These are phyloP conservation scores for Cephus runcator DNA, from an alignment of 2,888 invertebrate species.

Conservation along the genomic window DNA sequence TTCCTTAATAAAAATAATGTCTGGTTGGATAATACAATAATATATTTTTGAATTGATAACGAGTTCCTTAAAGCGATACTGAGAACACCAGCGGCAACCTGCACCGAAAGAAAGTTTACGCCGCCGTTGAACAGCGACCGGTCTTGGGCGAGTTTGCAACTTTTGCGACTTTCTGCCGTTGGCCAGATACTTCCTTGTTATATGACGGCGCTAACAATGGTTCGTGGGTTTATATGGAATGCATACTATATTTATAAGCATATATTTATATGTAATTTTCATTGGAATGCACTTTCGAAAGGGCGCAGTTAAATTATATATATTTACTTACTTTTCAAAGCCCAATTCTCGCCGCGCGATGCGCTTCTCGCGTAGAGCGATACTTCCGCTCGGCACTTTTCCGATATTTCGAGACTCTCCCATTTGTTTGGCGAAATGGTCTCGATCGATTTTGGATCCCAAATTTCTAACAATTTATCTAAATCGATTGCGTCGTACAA, in stretches of 20 bases:
- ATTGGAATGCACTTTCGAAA: not conserved
- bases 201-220: not conserved
- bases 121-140: not conserved
- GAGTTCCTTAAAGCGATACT: not conserved
- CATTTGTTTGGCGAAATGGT: conserved; percentile 58
- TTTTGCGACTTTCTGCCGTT: not conserved
- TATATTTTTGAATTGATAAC: not conserved
- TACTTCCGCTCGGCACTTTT: conserved; percentile 66
- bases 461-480: conserved; percentile 37
- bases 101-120: not conserved
- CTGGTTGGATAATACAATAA: not conserved
- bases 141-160: not conserved
- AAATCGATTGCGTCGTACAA: conserved; percentile 18
- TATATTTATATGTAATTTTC: not conserved
- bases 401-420: conserved; percentile 64
- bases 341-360: conserved; percentile 67
- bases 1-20: not conserved
- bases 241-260: not conserved
- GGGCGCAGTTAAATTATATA: not conserved
- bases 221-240: not conserved
- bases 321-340: conserved; percentile 66
- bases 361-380: conserved; percentile 65
- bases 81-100: not conserved
- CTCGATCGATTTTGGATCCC: conserved; percentile 38
- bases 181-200: conserved; percentile 5